phyloP scores from a whole-genome alignment of 1,140 invertebrate species.

The Tachypleus tridentatus region DNA sequence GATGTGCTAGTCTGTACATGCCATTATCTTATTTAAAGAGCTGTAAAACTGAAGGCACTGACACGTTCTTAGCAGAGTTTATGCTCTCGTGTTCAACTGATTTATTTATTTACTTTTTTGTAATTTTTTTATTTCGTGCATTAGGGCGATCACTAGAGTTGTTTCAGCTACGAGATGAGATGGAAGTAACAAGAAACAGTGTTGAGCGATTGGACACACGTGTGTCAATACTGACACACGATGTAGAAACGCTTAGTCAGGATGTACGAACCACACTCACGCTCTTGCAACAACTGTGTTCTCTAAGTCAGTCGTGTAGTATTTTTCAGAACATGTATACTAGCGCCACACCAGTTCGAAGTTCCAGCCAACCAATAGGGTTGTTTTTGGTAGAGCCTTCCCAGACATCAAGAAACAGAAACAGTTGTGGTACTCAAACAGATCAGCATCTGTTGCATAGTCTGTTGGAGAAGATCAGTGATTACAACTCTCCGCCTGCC shows the following conservation, averaged over 20 bases:
- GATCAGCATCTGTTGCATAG: slow-evolving; percentile 7
- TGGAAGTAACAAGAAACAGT: slow-evolving; percentile 47
- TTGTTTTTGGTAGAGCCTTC: background rate
- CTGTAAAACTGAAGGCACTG: too few relatives aligned
- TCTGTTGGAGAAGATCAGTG: slow-evolving; percentile 11
- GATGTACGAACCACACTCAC: slow-evolving; percentile 43
- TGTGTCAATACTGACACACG: slow-evolving; percentile 64
- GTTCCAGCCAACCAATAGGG: too few relatives aligned
- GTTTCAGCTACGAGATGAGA: slow-evolving; percentile 40
- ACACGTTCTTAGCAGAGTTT: too few relatives aligned
- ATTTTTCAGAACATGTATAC: too few relatives aligned
- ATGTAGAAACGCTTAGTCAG: slow-evolving; percentile 66
- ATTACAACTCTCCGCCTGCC: slow-evolving; percentile 17
- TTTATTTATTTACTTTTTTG: too few relatives aligned
- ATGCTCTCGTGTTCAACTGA: too few relatives aligned
- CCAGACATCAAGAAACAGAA: slow-evolving; percentile 11
- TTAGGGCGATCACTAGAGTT: slow-evolving; percentile 34
- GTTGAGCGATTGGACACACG: slow-evolving; percentile 67
- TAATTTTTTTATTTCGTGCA: background rate
- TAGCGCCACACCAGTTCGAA: too few relatives aligned
- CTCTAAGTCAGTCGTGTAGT: too few relatives aligned
- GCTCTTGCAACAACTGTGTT: slow-evolving; percentile 7
- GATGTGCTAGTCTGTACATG: too few relatives aligned
- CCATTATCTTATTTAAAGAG: too few relatives aligned
- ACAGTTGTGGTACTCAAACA: slow-evolving; percentile 14